These are phyloP conservation scores for Enteromius unitaeniatus DNA, from an alignment of 2,797 vertebrate species.

Conservation along the genomic window DNA sequence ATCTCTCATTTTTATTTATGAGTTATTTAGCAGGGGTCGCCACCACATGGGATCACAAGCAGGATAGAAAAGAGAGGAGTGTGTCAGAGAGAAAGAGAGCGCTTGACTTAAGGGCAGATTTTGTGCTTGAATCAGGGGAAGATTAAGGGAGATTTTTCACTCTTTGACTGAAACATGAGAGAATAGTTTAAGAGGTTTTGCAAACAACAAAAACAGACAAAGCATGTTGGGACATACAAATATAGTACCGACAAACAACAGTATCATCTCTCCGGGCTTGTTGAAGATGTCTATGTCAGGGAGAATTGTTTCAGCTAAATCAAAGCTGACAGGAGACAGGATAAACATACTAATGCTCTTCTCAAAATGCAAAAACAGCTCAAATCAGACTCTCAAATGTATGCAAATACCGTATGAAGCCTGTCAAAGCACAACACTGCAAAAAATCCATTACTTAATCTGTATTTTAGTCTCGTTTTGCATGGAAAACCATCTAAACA, in stretches of 20 bases:
- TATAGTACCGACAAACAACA: conserved; percentile 15
- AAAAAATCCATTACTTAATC: conserved; percentile 1
- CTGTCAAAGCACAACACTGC: neutral
- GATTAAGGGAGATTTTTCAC: conserved; percentile 11
- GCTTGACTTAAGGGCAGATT: conserved; percentile 36
- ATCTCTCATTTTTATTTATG: conserved; percentile 66
- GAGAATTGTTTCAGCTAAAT: conserved; percentile 36
- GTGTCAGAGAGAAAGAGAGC: neutral
- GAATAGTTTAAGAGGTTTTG: conserved; percentile 34
- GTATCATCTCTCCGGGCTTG: conserved; percentile 6
- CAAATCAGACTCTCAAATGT: conserved; percentile 8
- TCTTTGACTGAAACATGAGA: conserved; percentile 32
- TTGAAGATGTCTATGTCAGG: conserved; percentile 19
- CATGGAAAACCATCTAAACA: neutral
- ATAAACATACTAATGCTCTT: conserved; percentile 29
- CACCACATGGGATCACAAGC: conserved; percentile 48
- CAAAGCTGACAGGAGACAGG: conserved; percentile 17
- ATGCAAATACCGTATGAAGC: neutral
- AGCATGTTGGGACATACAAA: conserved; percentile 20
- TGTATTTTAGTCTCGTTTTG: neutral
- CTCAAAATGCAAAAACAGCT: conserved; percentile 22
- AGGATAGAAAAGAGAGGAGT: conserved; percentile 14
- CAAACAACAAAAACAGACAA: conserved; percentile 32
- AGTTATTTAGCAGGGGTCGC: conserved; percentile 43
- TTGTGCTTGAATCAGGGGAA: conserved; percentile 28